These are phyloP conservation scores for Tetraneura akinire DNA, from an alignment of 1,140 invertebrate genomes.

Conservation along the genomic window DNA sequence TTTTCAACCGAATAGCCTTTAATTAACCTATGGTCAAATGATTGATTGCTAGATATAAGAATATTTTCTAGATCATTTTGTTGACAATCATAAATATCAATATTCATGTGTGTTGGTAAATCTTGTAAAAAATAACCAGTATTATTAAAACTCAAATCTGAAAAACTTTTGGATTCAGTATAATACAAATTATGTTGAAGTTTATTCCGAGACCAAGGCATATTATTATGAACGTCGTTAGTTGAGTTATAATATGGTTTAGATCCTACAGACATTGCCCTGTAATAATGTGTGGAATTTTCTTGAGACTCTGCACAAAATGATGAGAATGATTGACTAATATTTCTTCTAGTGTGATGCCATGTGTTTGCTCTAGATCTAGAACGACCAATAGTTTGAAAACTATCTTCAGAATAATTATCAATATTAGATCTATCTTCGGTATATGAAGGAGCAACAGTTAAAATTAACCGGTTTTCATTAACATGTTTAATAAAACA, in stretches of 20 bases:
- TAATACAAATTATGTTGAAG: not conserved
- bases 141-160: not conserved
- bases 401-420: not conserved
- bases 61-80: constrained; percentile 9
- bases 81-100: constrained; percentile 28
- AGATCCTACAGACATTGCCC: constrained; percentile 38
- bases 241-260: not conserved
- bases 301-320: not conserved
- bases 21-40: not conserved
- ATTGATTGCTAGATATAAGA: not conserved
- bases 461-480: constrained; percentile 24
- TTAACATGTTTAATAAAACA: constrained; percentile 25
- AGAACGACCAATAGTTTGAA: constrained; percentile 1
- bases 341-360: constrained; percentile 15
- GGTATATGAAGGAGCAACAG: not conserved
- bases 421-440: not conserved
- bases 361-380: constrained; percentile 34
- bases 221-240: not conserved
- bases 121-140: not conserved
- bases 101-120: not conserved
- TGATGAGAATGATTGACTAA: not conserved
- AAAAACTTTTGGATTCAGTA: not conserved
- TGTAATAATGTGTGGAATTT: not conserved
- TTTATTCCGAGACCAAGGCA: constrained; percentile 15
- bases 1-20: not conserved